A percentile compares a stretch with the other conserved stretches of the same genome.
Evolutionary conservation across 2,113 vertebrate species (phyloP).

Genomic region (Otocyon megalotis): DNA sequence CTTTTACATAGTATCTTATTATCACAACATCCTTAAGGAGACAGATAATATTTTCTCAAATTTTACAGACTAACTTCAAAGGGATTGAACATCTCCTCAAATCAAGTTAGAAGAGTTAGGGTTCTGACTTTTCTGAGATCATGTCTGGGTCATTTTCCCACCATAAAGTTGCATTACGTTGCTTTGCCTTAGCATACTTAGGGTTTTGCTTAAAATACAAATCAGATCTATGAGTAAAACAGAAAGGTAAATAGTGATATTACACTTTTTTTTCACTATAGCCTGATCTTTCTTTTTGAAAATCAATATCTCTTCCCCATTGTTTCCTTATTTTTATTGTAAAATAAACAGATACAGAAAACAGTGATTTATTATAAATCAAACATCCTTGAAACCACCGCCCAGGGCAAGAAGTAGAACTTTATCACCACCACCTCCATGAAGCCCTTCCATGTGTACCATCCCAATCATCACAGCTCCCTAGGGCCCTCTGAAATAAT

Average conservation of each 20-base stretch:
- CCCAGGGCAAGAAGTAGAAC: neutral
- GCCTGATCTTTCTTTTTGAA: neutral
- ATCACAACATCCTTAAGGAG: neutral
- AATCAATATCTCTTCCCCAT: neutral
- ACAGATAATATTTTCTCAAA: neutral
- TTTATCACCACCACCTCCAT: neutral
- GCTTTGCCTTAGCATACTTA: neutral
- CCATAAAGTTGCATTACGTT: neutral
- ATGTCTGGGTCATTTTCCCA: neutral
- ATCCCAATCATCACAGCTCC: no score
- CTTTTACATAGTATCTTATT: neutral
- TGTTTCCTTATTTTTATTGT: neutral
- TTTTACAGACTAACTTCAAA: slow-evolving; percentile 9
- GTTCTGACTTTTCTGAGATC: neutral
- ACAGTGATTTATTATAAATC: neutral
- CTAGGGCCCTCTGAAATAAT: neutral
- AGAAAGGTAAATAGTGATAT: neutral
- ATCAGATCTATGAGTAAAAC: neutral
- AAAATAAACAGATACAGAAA: neutral
- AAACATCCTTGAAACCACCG: slow-evolving; percentile 18
- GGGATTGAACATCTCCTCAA: neutral
- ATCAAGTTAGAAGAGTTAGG: neutral
- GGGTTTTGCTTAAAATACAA: neutral
- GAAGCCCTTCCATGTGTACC: neutral
- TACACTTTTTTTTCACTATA: neutral